These are phyloP conservation scores for Dorcus parallelipipedus DNA, from an alignment of 2,888 invertebrate species.

Conservation along the genomic window DNA sequence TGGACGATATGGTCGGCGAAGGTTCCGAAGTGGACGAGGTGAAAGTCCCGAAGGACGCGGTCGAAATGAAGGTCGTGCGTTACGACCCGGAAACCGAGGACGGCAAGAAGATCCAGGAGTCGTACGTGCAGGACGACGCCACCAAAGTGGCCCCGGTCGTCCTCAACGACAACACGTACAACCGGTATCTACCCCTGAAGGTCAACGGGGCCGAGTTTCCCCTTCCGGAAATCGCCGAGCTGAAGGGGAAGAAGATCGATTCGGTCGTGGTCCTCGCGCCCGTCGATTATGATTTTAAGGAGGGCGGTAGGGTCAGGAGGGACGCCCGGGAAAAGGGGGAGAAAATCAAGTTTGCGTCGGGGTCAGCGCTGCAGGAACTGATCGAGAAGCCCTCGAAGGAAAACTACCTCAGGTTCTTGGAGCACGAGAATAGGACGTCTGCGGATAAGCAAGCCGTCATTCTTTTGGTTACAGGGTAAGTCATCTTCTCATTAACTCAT, in stretches of 20 bases:
- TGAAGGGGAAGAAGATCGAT: constrained; percentile 73
- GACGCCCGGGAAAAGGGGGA: constrained; percentile 58
- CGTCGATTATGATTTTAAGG: constrained; percentile 65
- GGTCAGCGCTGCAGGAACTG: constrained; percentile 71
- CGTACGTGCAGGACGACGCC: constrained; percentile 69
- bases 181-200: constrained; percentile 79
- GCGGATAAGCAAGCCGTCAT: constrained; percentile 78
- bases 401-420: constrained; percentile 77
- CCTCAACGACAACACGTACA: constrained; percentile 71
- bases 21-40: constrained; percentile 53
- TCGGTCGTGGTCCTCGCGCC: constrained; percentile 85
- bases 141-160: constrained; percentile 73
- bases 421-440: constrained; percentile 70
- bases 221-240: constrained; percentile 71
- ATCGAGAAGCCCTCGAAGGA: constrained; percentile 71
- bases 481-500: constrained; percentile 26
- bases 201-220: constrained; percentile 83
- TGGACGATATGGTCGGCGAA: constrained; percentile 53
- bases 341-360: constrained; percentile 70
- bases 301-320: constrained; percentile 54
- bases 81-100: constrained; percentile 73
- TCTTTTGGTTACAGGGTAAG: constrained; percentile 78
- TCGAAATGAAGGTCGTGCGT: constrained; percentile 82
- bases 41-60: constrained; percentile 51
- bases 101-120: constrained; percentile 67